phyloP scores from a whole-genome alignment of 2,113 vertebrate genomes.

The Falcunculus frontatus region DNA sequence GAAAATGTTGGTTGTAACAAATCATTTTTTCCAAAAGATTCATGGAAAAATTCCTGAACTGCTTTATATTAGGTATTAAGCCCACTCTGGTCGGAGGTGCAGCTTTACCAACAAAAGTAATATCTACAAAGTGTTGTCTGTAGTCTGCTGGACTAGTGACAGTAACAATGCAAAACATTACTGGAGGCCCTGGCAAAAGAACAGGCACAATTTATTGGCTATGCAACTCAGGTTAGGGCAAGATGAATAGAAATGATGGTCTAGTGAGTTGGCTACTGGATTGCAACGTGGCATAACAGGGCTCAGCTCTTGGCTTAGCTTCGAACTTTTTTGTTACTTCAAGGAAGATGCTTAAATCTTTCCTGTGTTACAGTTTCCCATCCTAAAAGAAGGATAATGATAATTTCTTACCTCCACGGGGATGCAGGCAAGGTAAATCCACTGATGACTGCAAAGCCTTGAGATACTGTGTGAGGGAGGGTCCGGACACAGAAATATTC shows the following conservation, averaged over 20 bases:
- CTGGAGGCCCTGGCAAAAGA: background rate
- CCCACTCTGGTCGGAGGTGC: background rate
- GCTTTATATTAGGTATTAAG: constrained; percentile 17
- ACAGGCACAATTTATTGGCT: background rate
- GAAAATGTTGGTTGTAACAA: background rate
- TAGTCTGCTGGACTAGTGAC: background rate
- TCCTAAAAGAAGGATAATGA: background rate
- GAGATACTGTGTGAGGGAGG: background rate
- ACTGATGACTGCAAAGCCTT: background rate
- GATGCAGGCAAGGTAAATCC: background rate
- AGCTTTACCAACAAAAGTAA: background rate
- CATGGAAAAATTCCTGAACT: constrained; percentile 21
- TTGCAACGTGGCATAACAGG: background rate
- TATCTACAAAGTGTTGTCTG: background rate
- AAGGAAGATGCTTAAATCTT: background rate
- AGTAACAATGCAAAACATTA: background rate
- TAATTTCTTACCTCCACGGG: background rate
- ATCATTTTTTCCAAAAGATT: background rate
- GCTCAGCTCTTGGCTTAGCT: background rate
- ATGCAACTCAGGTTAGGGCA: background rate
- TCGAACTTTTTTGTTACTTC: background rate
- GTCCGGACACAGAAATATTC: background rate
- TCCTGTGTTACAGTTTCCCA: background rate
- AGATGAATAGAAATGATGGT: background rate
- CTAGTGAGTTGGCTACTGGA: background rate